Base-by-base conservation (phyloP, 2,797 vertebrate species). In the Macropus fuliginosus region DNA sequence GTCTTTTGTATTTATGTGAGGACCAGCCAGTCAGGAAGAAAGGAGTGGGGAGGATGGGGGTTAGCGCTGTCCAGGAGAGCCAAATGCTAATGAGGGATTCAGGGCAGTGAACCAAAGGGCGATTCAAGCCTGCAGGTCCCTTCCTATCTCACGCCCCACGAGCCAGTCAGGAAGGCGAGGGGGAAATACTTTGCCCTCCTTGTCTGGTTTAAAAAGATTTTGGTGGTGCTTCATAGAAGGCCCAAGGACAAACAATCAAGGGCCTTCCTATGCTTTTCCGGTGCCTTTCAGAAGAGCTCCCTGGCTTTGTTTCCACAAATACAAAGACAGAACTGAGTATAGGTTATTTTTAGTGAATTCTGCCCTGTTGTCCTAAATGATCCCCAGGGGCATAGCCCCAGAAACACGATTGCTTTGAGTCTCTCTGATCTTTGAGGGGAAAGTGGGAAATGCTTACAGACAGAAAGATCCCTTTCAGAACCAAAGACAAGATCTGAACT, bases 11-110 rank as follows among this genome's bases (percentile, higher is more conserved):
- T 18, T 81, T 87, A 21, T 87, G 40, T 21, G 66, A 81, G 66
- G n/a, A 21, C n/a, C n/a, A 81, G n/a, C 66, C 66, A 81, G n/a
- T 46, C 74, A 87, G 74, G 81, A 56, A 29, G 11, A 4, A 55
- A 18, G 8, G 0, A 0, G 55, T 52, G 0, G 52, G 62, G 50
- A 81, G n/a, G 54, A 5, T 0, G 6, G 50, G 21, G 28, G 4
- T 27, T 27, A 9, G 74, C 40, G 10, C 74, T 87, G 74, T 87
- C 74, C 74, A 87, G 74, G 74, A 87, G 40, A 1, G 11, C 10
- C 55, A 18, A 91, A 94, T 57, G 55, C 16, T 94, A 46, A 56
- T 31, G 9, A 24, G 29, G 91, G 91, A 92, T 54, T 91, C 95
- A 91, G 29, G 57, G 40, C 62, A 92, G 59, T 27, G 81, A 66